These are phyloP conservation scores for Sula dactylatra DNA, from an alignment of 2,113 vertebrate genomes.

Conservation along the genomic window DNA sequence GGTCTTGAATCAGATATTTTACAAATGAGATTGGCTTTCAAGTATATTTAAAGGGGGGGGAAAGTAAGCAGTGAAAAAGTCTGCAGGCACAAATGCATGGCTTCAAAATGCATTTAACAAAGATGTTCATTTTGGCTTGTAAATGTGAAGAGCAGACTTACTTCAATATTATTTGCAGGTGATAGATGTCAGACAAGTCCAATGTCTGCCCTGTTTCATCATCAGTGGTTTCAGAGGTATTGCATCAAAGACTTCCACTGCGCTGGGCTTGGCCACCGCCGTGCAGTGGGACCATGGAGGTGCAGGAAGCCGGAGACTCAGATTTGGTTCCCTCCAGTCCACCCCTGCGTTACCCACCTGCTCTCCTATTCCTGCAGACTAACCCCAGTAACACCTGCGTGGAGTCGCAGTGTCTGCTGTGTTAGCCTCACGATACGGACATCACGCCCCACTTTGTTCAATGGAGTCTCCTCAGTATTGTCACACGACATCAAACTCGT, in stretches of 20 bases:
- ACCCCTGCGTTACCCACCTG: accelerated
- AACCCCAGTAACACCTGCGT: neutral
- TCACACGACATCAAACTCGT: accelerated
- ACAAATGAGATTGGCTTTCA: neutral
- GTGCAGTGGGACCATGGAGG: neutral
- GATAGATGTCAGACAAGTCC: neutral
- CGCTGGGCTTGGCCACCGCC: neutral
- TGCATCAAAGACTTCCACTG: neutral
- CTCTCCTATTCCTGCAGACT: neutral
- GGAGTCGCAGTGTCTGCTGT: neutral
- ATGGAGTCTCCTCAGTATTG: accelerated
- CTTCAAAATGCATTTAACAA: neutral
- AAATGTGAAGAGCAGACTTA: neutral
- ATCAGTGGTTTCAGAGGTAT: neutral
- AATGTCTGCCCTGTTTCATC: neutral
- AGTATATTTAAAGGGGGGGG: neutral
- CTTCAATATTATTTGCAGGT: neutral
- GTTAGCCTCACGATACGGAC: neutral
- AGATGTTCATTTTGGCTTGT: neutral
- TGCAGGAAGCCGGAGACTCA: neutral
- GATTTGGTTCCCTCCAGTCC: neutral
- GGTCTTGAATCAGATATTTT: neutral
- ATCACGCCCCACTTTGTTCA: neutral
- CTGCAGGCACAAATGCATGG: neutral
- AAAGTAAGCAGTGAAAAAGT: neutral